Conservation (phyloP, 2,113 vertebrate genomes). For the Cryptotis parvus region DNA sequence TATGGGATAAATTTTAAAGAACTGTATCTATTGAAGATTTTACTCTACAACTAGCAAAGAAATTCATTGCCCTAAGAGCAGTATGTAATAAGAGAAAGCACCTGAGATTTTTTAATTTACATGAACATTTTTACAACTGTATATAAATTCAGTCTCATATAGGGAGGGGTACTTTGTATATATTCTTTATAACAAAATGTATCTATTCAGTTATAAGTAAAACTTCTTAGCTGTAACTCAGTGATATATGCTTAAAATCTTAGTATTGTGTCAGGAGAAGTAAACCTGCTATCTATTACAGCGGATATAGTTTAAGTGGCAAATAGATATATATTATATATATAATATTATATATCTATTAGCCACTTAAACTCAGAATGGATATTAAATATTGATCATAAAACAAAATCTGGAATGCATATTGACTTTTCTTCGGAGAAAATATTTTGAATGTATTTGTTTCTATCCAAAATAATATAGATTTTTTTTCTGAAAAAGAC, state of each 20-base stretch:
- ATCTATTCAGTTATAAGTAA: background rate
- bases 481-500: conserved; percentile 59
- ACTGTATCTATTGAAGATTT: conserved; percentile 44
- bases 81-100: conserved; percentile 4
- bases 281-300: background rate
- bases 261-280: background rate
- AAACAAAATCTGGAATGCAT: conserved; percentile 38
- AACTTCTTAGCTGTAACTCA: conserved; percentile 42
- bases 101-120: conserved; percentile 45
- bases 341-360: no score
- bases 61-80: background rate
- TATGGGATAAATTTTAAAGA: conserved; percentile 37
- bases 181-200: conserved; percentile 31
- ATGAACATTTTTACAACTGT: background rate
- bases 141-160: conserved; percentile 39
- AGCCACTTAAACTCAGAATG: conserved; percentile 43
- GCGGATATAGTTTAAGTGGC: no score
- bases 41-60: background rate
- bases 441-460: conserved; percentile 6
- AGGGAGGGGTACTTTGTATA: conserved; percentile 32
- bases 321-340: no score
- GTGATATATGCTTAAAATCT: background rate
- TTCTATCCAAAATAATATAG: background rate
- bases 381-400: conserved; percentile 41
- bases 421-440: background rate